phyloP scores from a whole-genome alignment of 2,888 invertebrate species.

The Xestia xanthographa region DNA sequence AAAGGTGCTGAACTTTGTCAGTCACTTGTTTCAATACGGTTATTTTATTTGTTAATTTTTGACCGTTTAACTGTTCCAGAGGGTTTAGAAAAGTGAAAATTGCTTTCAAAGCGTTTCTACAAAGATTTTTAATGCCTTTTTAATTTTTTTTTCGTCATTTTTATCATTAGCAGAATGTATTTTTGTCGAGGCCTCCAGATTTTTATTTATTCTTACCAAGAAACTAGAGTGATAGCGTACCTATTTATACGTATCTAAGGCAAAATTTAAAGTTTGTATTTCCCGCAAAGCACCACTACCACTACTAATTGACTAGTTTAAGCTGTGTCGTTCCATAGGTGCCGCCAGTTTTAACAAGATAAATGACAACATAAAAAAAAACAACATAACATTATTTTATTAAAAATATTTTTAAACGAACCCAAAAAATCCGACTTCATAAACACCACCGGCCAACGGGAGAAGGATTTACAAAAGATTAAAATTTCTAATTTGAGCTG shows the following conservation, averaged over 20 bases:
- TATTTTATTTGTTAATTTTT: slow-evolving; percentile 14
- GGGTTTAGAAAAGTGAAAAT: not conserved
- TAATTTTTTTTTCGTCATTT: not conserved
- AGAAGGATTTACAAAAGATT: slow-evolving; percentile 83
- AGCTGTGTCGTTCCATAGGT: not conserved
- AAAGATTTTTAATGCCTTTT: not conserved
- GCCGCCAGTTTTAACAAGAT: not conserved
- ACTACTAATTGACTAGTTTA: not conserved
- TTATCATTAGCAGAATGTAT: too few relatives aligned
- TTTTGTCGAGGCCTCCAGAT: not conserved
- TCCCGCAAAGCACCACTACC: not conserved
- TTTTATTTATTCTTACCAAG: not conserved
- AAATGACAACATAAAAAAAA: slow-evolving; percentile 20
- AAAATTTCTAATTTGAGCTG: slow-evolving; percentile 86
- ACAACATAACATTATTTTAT: slow-evolving; percentile 48
- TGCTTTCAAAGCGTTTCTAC: not conserved
- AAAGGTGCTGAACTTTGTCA: slow-evolving; percentile 42
- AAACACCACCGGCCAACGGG: slow-evolving; percentile 73
- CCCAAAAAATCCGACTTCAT: slow-evolving; percentile 76
- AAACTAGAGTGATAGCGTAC: not conserved
- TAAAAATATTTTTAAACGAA: slow-evolving; percentile 60
- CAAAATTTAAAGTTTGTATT: slow-evolving; percentile 9
- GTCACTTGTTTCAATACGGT: slow-evolving; percentile 31
- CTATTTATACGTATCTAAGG: not conserved
- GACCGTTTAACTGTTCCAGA: not conserved